Evolutionary conservation across 1,140 invertebrate species (phyloP).

Genomic region (Thaumetopoea pityocampa): DNA sequence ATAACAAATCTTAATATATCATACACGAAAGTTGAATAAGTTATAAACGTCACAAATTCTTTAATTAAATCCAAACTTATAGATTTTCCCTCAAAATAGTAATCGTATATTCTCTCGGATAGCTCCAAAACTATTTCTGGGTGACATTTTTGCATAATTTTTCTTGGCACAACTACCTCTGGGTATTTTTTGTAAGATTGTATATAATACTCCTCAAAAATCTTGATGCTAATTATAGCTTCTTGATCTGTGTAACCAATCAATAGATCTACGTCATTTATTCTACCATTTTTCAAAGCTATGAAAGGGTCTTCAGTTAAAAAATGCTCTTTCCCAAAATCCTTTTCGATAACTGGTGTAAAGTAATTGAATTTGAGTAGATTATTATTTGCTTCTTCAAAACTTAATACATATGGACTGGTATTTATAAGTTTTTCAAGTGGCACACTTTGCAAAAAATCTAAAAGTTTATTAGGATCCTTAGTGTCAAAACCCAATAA

Average conservation of each 20-base stretch:
- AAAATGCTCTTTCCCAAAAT: constrained; percentile 44
- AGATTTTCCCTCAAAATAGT: constrained; percentile 60
- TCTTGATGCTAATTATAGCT: constrained; percentile 37
- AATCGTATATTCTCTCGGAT: constrained; percentile 40
- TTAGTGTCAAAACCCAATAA: constrained; percentile 33
- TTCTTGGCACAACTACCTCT: constrained; percentile 16
- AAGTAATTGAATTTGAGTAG: constrained; percentile 38
- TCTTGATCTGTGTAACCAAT: constrained; percentile 76
- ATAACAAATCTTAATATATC: constrained; percentile 52
- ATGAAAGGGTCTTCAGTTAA: constrained; percentile 39
- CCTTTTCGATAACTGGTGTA: constrained; percentile 54
- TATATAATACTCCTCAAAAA: constrained; percentile 4
- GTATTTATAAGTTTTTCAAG: constrained; percentile 48
- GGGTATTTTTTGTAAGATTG: constrained; percentile 7
- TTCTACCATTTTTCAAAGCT: constrained; percentile 49
- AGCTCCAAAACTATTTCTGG: constrained; percentile 29
- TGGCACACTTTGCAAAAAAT: constrained; percentile 66
- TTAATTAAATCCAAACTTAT: constrained; percentile 32
- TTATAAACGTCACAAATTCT: constrained; percentile 44
- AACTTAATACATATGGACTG: constrained; percentile 27
- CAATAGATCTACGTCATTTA: constrained; percentile 75
- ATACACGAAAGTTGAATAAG: constrained; percentile 52
- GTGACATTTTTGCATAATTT: constrained; percentile 6
- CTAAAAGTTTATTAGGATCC: constrained; percentile 47
- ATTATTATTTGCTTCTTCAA: constrained; percentile 31